Base-by-base conservation (phyloP, 2,797 vertebrate genomes). In the Mus spretus region DNA sequence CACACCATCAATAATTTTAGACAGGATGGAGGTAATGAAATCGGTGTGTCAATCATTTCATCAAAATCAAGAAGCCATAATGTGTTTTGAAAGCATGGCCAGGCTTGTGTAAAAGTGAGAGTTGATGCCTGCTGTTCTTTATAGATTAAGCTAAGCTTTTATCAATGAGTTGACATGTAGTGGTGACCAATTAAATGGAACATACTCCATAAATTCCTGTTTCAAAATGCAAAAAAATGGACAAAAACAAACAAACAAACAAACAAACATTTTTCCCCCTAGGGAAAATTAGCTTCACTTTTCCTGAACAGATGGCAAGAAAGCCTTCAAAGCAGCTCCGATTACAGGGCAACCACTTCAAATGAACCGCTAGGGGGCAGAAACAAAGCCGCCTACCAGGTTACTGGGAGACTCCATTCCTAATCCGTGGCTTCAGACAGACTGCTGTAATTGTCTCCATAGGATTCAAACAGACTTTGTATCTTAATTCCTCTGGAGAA, bases 1-100 rank as follows among this genome's bases (percentile, higher is more conserved):
- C 14, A 59, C 85, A 72, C 63, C 94, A 92, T 95, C 97, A 97
- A 98, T 98, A 97, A 97, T 97, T 97, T 90, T 77, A 92, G 61
- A 95, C 95, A 90, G 55, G 74, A 85, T 95, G 83, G 93, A 79
- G 89, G 80, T 84, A 95, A 44, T 89, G 97, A 94, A 95, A 79
- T 92, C n/a, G 78, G 87, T 17, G 70, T 97, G 74, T 95, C 94
- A 92, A 79, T 97, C 80, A 83, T 94, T 89, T 96, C 93, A 86
- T 92, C 44, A 90, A 72, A 97, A 94, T 95, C 85, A 86, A 93
- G 95, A 96, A 97, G 57, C 61, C 90, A 82, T 90, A 88, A 34
- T 90, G 31, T 65, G 85, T 95, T 96, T 82, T 15, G 50, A 95
- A 89, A 75, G 34, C 67, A 40, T 84, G 40, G 47, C 47, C 88